These are phyloP conservation scores for Onthophagus taurus DNA, from an alignment of 1,140 invertebrate genomes.

Conservation along the genomic window DNA sequence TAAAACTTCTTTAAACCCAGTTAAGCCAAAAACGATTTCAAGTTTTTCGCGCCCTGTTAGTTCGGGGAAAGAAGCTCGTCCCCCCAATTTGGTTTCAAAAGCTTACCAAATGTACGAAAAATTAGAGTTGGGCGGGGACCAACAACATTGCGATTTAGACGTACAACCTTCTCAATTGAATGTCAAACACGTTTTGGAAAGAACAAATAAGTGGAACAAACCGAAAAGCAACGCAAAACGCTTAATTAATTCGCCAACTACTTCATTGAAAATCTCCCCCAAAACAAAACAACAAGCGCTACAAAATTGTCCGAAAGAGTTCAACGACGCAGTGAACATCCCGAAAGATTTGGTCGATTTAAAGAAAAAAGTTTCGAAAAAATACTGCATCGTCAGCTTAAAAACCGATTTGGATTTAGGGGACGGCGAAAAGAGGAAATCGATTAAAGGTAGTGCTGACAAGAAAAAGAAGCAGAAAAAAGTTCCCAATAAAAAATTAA, in stretches of 20 bases:
- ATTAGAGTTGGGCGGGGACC: not conserved
- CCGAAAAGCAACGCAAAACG: not conserved
- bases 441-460: not conserved
- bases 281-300: not conserved
- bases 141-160: not conserved
- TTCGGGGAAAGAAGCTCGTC: not conserved
- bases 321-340: conserved; percentile 8
- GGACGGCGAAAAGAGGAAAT: too few relatives aligned
- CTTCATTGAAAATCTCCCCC: too few relatives aligned
- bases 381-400: too few relatives aligned
- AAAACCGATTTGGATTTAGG: too few relatives aligned
- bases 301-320: conserved; percentile 5
- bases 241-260: too few relatives aligned
- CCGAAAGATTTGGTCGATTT: not conserved
- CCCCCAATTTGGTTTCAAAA: not conserved
- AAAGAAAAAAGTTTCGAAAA: too few relatives aligned
- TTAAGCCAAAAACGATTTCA: not conserved
- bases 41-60: not conserved
- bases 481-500: not conserved
- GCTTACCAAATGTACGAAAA: conserved; percentile 10
- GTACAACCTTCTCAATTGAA: not conserved
- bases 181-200: not conserved
- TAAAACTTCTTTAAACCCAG: too few relatives aligned
- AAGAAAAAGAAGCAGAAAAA: not conserved
- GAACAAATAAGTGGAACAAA: not conserved